Evolutionary conservation across 2,797 vertebrate species (phyloP).

Genomic region (Spheniscus humboldti): DNA sequence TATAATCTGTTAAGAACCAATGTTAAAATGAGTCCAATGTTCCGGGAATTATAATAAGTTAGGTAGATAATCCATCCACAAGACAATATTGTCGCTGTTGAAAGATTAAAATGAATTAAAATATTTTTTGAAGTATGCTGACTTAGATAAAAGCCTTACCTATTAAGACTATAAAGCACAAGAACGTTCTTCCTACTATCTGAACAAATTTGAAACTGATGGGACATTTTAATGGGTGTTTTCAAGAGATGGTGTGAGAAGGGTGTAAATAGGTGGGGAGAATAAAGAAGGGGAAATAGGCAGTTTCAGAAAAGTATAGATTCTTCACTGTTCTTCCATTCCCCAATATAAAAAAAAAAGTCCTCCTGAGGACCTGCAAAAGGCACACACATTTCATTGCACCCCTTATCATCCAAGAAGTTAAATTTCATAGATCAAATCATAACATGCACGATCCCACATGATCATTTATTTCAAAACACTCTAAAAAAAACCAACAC

Average conservation of each 20-base stretch:
- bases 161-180: neutral
- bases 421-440: neutral
- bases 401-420: neutral
- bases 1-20: slow-evolving; percentile 94
- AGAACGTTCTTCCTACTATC: neutral
- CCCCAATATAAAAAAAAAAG: neutral
- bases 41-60: slow-evolving; percentile 98
- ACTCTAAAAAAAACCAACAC: neutral
- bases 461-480: neutral
- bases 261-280: neutral
- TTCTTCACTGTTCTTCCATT: neutral
- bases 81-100: slow-evolving; percentile 96
- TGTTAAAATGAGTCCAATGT: slow-evolving; percentile 96
- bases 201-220: neutral
- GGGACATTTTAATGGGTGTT: neutral
- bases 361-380: neutral
- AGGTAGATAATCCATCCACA: slow-evolving; percentile 99
- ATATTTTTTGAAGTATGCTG: neutral
- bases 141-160: slow-evolving; percentile 11
- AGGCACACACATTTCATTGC: neutral
- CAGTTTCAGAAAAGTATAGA: neutral
- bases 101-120: slow-evolving; percentile 49
- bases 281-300: neutral
- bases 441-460: neutral
- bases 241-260: neutral